These are phyloP conservation scores for Brachionus koreanus DNA, from an alignment of 1,140 invertebrate species.

Conservation along the genomic window DNA sequence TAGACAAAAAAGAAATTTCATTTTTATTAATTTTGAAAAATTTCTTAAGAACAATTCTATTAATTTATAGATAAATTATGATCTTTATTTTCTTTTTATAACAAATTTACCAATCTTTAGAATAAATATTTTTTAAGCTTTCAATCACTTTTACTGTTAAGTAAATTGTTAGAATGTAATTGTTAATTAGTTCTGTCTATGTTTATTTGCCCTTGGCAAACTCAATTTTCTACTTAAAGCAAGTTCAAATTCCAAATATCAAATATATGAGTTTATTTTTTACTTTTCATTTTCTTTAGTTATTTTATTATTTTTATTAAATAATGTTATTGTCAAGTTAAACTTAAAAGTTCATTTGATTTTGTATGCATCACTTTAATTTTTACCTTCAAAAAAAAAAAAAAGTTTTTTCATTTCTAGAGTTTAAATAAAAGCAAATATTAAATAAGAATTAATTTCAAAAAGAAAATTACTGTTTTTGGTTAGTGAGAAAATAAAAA, in stretches of 20 bases:
- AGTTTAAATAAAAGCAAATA: not conserved
- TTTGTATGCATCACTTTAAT: not conserved
- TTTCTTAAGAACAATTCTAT: not conserved
- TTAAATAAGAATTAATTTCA: not conserved
- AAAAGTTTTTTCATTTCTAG: not conserved
- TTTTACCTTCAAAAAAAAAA: not conserved
- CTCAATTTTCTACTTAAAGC: not conserved
- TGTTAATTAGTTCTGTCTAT: no score
- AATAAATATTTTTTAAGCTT: not conserved
- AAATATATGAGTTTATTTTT: not conserved
- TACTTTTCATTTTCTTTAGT: not conserved
- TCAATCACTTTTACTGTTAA: not conserved
- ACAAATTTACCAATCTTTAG: not conserved
- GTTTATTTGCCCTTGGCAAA: not conserved
- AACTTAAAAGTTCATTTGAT: not conserved
- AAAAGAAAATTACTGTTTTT: not conserved
- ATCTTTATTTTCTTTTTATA: not conserved
- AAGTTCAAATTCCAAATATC: not conserved
- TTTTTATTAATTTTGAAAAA: not conserved
- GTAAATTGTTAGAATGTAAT: not conserved
- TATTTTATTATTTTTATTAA: not conserved
- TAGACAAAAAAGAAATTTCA: not conserved
- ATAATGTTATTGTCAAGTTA: not conserved
- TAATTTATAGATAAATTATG: not conserved
- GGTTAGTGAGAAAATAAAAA: not conserved